Evolutionary conservation across 1,140 invertebrate species (phyloP), one percentile per base, ranked within the genome.

Genomic region (Zaprionus tsacasi): DNA sequence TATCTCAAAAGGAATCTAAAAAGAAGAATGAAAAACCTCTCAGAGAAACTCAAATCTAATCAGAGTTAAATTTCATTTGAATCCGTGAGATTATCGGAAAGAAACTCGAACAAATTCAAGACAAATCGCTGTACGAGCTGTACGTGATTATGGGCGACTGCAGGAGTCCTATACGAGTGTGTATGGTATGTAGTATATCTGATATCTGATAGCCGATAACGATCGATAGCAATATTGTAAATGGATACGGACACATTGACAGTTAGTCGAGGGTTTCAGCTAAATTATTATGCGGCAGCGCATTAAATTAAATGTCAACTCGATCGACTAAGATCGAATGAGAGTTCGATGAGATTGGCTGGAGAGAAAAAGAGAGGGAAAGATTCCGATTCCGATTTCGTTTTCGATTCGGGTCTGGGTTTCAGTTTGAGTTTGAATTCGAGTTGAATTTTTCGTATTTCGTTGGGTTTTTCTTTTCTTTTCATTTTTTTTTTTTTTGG

Each of bases 281-380:
- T 60, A 55, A 68, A 69, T 63, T 63, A 74, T 70, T 74, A 71
- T 71, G 68, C 73, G 55, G n/a, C 73, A 71, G 21, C 45, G 68
- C 43, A 76, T 67, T 76, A 76, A 76, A 76, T 76, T 76, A 70
- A 78, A 71, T 66, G 67, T 65, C 66, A 78, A 65, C 33, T 35
- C 27, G 76, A 48, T 75, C 55, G 48, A 68, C 65, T 50, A 50
- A 61, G 43, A 57, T 48, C 54, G 33, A 69, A 63, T 56, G 52
- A 13, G 27, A 56, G 40, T 59, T 21, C 33, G 13, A 17, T 12
- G 45, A 43, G 43, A 70, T 57, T 45, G 36, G 36, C 21, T 21
- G 27, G 15, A 56, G 50, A 6, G 17, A n/a, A 33, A 58, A 36
- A 17, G 27, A 25, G 33, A 40, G n/a, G 36, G 13, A 55, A 10